Percentiles rank a stretch among this genome's conserved stretches.
These are phyloP conservation scores for Himalopsyche kuldschensis DNA, from an alignment of 2,888 invertebrate species.

Conservation along the genomic window DNA sequence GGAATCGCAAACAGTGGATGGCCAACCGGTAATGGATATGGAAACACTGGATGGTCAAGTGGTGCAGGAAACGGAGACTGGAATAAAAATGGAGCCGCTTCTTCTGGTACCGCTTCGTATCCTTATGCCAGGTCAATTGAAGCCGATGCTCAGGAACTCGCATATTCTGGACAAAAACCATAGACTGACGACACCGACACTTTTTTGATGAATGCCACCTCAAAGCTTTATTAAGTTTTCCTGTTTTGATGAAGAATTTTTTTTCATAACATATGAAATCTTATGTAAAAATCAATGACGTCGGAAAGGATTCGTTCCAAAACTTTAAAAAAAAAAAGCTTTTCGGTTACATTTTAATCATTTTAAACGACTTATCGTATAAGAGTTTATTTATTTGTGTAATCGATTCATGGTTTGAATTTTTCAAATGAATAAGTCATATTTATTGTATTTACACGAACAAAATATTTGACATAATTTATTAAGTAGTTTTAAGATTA, in stretches of 20 bases:
- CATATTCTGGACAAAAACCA: slow-evolving; percentile 67
- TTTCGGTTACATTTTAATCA: background rate
- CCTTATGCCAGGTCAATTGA: slow-evolving; percentile 53
- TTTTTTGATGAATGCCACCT: background rate
- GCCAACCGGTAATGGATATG: slow-evolving; percentile 39
- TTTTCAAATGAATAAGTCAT: background rate
- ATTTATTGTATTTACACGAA: background rate
- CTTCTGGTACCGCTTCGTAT: slow-evolving; percentile 45
- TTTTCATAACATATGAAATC: background rate
- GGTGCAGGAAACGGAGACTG: slow-evolving; percentile 32
- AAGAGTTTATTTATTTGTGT: background rate
- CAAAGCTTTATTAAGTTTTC: background rate
- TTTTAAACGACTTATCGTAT: background rate
- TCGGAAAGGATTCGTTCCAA: background rate
- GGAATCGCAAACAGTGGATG: slow-evolving; percentile 42
- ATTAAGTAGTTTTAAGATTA: background rate
- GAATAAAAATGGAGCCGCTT: slow-evolving; percentile 40
- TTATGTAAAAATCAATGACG: background rate
- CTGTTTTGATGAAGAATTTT: too few species aligned
- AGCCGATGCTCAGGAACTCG: slow-evolving; percentile 67
- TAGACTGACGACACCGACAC: background rate
- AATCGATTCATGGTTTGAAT: background rate
- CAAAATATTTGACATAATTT: slow-evolving; percentile 1
- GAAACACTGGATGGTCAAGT: slow-evolving; percentile 42
- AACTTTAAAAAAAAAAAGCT: background rate